Conservation (phyloP, 2,113 vertebrate species). For the Sarotherodon lohbergeri region DNA sequence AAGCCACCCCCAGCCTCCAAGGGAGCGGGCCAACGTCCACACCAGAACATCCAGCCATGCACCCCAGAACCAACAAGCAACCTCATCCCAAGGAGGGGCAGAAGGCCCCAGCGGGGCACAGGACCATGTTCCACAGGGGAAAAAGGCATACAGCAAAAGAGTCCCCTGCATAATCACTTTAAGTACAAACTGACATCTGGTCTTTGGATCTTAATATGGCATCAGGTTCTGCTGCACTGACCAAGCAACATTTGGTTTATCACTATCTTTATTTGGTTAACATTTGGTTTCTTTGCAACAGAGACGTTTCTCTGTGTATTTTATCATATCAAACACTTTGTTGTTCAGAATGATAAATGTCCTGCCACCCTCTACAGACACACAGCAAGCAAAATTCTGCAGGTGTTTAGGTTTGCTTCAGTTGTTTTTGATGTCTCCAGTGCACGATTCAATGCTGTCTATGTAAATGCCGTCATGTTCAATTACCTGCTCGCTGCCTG, state of each 20-base stretch:
- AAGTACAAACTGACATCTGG: background rate
- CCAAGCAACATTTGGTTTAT: background rate
- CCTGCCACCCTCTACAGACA: background rate
- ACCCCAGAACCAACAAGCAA: background rate
- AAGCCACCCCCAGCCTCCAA: background rate
- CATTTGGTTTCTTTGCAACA: background rate
- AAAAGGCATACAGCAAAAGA: background rate
- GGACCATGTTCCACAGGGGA: background rate
- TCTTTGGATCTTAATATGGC: background rate
- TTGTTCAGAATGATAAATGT: background rate
- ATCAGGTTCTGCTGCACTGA: background rate
- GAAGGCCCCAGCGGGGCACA: background rate
- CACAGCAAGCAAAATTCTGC: background rate
- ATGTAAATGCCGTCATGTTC: background rate
- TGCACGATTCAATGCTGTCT: background rate
- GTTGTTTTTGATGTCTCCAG: background rate
- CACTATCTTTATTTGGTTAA: background rate
- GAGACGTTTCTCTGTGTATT: background rate
- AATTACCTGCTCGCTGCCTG: background rate
- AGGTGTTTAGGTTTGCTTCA: background rate
- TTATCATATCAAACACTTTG: background rate
- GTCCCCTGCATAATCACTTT: background rate
- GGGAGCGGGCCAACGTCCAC: background rate
- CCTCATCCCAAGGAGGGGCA: background rate
- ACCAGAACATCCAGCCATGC: background rate